These are phyloP conservation scores for Ochropleura leucogaster DNA, from an alignment of 2,888 invertebrate species.

Conservation along the genomic window DNA sequence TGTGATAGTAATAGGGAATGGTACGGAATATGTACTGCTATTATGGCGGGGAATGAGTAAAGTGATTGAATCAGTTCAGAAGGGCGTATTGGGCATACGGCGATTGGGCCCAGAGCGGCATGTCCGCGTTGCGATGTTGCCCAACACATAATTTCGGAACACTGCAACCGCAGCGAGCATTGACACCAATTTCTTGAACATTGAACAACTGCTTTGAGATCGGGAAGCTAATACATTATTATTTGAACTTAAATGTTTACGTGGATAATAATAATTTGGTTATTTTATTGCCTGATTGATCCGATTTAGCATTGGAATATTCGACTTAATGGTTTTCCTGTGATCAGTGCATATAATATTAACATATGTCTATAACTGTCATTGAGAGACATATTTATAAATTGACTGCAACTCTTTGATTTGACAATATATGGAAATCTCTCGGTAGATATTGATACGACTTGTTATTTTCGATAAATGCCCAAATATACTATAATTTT, in stretches of 20 bases:
- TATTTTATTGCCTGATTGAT: conserved; percentile 36
- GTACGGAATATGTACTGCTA: conserved; percentile 45
- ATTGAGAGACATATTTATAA: conserved; percentile 8
- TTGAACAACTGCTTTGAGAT: conserved; percentile 79
- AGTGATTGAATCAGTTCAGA: conserved; percentile 81
- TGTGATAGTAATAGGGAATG: conserved; percentile 17
- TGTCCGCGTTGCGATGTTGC: conserved; percentile 79
- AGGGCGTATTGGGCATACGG: conserved; percentile 78
- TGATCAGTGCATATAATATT: conserved; percentile 9
- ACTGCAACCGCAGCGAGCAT: conserved; percentile 90
- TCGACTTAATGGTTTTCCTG: conserved; percentile 5
- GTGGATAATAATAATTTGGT: conserved; percentile 56
- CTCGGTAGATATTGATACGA: neutral
- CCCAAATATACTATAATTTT: neutral
- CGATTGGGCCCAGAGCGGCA: conserved; percentile 70
- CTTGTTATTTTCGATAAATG: neutral
- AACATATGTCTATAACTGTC: conserved; percentile 13
- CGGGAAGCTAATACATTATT: conserved; percentile 69
- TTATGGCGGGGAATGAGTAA: conserved; percentile 68
- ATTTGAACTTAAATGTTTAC: conserved; percentile 58
- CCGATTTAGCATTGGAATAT: conserved; percentile 13
- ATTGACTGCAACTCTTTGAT: neutral
- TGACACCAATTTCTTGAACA: conserved; percentile 88
- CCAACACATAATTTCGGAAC: conserved; percentile 89
- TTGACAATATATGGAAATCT: conserved; percentile 1